These are phyloP conservation scores for Rhinogobio ventralis DNA, from an alignment of 2,797 vertebrate genomes.

Conservation along the genomic window DNA sequence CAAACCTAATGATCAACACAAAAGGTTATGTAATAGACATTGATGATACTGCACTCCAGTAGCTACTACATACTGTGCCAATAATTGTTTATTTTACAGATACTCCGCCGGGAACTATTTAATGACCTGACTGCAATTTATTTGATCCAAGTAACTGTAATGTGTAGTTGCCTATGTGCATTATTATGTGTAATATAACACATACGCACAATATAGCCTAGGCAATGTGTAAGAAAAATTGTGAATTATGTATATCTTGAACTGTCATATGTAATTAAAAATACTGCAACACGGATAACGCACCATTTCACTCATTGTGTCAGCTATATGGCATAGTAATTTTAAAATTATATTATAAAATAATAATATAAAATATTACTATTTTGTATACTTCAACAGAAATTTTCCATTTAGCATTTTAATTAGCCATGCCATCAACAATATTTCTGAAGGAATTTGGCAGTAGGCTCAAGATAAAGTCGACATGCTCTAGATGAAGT, in stretches of 20 bases:
- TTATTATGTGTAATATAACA: not conserved
- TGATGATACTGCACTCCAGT: not conserved
- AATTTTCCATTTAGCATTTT: not conserved
- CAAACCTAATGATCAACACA: not conserved
- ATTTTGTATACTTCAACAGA: not conserved
- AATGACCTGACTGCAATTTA: not conserved
- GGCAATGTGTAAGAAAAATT: no score
- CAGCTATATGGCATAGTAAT: not conserved
- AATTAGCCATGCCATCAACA: constrained; percentile 6
- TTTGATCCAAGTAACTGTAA: not conserved
- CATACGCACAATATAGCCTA: no score
- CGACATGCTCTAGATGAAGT: constrained; percentile 70
- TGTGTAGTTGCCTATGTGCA: not conserved
- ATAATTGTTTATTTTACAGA: not conserved
- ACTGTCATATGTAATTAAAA: not conserved
- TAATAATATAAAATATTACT: not conserved
- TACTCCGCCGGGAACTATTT: not conserved
- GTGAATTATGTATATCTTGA: not conserved
- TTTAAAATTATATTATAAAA: no score
- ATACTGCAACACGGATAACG: not conserved
- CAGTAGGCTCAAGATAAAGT: constrained; percentile 19
- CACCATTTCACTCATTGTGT: not conserved
- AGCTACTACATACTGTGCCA: not conserved
- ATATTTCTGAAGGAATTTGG: constrained; percentile 15
- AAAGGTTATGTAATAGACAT: not conserved